Evolutionary conservation across 1,140 invertebrate species (phyloP), one percentile per base, ranked within the genome.

Genomic region (Piezodorus guildinii): DNA sequence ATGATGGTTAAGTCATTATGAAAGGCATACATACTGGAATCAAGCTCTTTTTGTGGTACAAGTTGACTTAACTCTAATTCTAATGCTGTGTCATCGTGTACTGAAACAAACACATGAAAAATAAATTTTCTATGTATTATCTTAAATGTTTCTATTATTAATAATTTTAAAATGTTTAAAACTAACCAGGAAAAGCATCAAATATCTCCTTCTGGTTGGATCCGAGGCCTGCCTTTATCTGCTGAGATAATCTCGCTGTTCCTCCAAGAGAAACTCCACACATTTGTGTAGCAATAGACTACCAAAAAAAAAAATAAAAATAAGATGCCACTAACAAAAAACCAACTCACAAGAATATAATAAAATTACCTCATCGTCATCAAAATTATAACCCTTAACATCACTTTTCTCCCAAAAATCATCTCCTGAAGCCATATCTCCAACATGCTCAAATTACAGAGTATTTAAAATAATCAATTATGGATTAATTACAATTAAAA

Each of bases 211-310:
- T 62, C 6, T 62, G 51, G 45, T 63, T 64, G 19, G 65, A 65
- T 21, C 59, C 60, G 19, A 70, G 62, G 23, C 64, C 67, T n/a
- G 61, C 65, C 60, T 64, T 67, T 39, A 66, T 63, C 51, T 68
- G 67, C 27, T 68, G 45, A 25, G 62, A 68, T 16, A 68, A 54
- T 30, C 43, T 52, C 15, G 73, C 69, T n/a, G 73, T 72, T n/a
- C 72, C 73, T 54, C 61, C 71, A 54, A 71, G 72, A 21, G 72
- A 73, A 15, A 74, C 69, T 59, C 72, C 74, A 51, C 74, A 72
- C 43, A 75, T 62, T 62, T 66, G 62, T 8, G 56, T 64, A 21
- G n/a, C 58, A 27, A 16, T 12, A 34, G 49, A 54, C 62, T 62
- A 62, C 3, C 17, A 62, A 49, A 23, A 49, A 62, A n/a, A n/a